These are phyloP conservation scores for Campoletis sonorensis DNA, from an alignment of 1,140 invertebrate genomes.

Conservation along the genomic window DNA sequence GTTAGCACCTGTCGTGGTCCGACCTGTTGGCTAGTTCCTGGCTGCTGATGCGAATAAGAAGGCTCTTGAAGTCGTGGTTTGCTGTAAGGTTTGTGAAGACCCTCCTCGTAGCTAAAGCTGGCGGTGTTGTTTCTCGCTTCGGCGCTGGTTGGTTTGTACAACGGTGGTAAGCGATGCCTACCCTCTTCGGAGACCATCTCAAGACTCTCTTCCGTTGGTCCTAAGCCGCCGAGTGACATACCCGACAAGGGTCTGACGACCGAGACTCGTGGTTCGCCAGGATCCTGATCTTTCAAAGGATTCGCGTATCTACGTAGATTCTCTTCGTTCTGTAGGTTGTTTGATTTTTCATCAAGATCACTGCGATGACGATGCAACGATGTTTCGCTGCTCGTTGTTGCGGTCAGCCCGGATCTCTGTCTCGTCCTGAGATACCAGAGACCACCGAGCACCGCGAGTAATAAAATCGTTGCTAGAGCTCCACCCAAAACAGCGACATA, in stretches of 20 bases:
- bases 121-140: slow-evolving; percentile 88
- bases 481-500: slow-evolving; percentile 77
- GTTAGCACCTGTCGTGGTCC: slow-evolving; percentile 77
- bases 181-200: slow-evolving; percentile 80
- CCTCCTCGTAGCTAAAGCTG: slow-evolving; percentile 82
- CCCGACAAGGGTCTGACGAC: slow-evolving; percentile 80
- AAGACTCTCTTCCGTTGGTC: slow-evolving; percentile 78
- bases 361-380: slow-evolving; percentile 83
- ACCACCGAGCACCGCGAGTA: slow-evolving; percentile 66
- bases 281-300: slow-evolving; percentile 78
- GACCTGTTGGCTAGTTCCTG: slow-evolving; percentile 72
- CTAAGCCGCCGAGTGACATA: slow-evolving; percentile 68
- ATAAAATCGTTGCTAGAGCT: slow-evolving; percentile 66
- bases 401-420: slow-evolving; percentile 69
- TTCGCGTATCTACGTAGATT: slow-evolving; percentile 86
- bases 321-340: slow-evolving; percentile 93
- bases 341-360: slow-evolving; percentile 87
- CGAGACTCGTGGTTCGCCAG: slow-evolving; percentile 77
- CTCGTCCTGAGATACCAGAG: slow-evolving; percentile 71
- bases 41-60: slow-evolving; percentile 66
- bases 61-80: slow-evolving; percentile 81
- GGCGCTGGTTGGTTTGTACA: slow-evolving; percentile 77
- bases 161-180: slow-evolving; percentile 78
- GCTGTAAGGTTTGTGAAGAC: slow-evolving; percentile 85
- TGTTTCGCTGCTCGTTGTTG: slow-evolving; percentile 76